Evolutionary conservation across 2,113 vertebrate species (phyloP).

Genomic region (Gasterosteus nipponicus): DNA sequence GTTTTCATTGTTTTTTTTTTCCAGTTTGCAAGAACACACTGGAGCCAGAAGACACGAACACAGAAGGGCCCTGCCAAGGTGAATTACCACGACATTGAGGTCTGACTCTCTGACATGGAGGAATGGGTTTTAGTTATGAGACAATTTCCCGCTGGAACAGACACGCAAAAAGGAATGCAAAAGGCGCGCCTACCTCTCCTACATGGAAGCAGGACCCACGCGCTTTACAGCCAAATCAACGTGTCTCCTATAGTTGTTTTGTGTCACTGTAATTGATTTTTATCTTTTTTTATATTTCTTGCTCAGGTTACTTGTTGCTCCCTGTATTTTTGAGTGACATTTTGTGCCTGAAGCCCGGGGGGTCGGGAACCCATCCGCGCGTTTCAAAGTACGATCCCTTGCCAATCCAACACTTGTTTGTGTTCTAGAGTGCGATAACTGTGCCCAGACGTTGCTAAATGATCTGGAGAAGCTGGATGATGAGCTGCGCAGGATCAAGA

Average conservation of each 20-base stretch:
- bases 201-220: too few species aligned
- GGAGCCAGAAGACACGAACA: constrained; percentile 88
- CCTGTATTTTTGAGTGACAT: not conserved
- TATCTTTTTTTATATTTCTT: too few species aligned
- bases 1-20: constrained; percentile 21
- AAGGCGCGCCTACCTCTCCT: not conserved
- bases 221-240: too few species aligned
- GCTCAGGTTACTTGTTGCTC: not conserved
- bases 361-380: not conserved
- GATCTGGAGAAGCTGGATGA: constrained; percentile 85
- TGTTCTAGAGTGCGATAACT: constrained; percentile 90
- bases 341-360: not conserved
- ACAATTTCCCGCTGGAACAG: not conserved
- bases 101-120: not conserved
- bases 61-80: constrained; percentile 87
- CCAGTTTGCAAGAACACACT: constrained; percentile 88
- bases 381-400: not conserved
- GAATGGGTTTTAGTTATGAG: not conserved
- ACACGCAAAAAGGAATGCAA: not conserved
- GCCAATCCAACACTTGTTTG: constrained; percentile 1
- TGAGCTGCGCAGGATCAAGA: constrained; percentile 84
- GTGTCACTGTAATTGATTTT: too few species aligned
- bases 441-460: constrained; percentile 86
- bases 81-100: constrained; percentile 42
- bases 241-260: too few species aligned